These are phyloP conservation scores for Ostrea edulis DNA, from an alignment of 1,140 invertebrate genomes.

Conservation along the genomic window DNA sequence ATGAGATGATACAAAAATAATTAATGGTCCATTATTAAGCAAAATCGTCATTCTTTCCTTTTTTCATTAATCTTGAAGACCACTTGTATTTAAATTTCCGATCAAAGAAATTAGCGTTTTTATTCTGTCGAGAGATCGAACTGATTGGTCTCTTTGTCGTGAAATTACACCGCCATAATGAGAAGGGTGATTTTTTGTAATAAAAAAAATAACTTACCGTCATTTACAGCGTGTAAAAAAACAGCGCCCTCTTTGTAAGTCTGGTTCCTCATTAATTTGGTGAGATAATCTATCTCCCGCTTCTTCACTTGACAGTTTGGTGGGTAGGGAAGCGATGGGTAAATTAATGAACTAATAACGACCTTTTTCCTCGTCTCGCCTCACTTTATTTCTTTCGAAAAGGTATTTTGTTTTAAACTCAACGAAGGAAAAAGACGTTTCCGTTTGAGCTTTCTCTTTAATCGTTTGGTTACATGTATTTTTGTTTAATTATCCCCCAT, in stretches of 20 bases:
- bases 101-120: constrained; percentile 32
- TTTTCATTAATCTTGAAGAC: background rate
- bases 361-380: background rate
- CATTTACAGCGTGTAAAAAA: background rate
- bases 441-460: background rate
- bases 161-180: background rate
- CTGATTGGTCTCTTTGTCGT: background rate
- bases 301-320: background rate
- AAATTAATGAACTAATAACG: background rate
- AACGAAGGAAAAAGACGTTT: background rate
- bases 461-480: background rate
- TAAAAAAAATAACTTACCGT: constrained; percentile 30
- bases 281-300: constrained; percentile 1
- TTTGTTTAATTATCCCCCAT: background rate
- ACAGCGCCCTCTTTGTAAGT: background rate
- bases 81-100: constrained; percentile 36
- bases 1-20: constrained; percentile 2
- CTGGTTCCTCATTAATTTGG: background rate
- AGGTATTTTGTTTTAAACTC: too few relatives aligned
- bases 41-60: background rate
- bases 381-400: background rate
- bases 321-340: background rate
- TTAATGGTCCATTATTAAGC: background rate
- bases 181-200: background rate
- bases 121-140: background rate